Evolutionary conservation across 2,888 invertebrate species (phyloP), one percentile per base, ranked within the genome.

Genomic region (Elmis aenea): DNA sequence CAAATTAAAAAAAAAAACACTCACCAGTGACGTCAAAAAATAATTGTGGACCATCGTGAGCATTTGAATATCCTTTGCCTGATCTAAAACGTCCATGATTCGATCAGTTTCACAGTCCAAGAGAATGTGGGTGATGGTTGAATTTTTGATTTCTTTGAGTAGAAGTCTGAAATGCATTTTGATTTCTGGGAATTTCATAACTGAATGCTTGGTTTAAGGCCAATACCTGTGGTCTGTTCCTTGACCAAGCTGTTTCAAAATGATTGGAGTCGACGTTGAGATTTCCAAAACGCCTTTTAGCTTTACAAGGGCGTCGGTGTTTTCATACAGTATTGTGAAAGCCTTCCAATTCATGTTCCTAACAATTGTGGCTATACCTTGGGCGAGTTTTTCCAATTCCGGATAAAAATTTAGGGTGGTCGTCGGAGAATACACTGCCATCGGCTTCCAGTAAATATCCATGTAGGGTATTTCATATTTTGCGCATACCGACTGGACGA

Each of bases 401-500:
- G 89, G 88, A 57, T 81, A 77, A 39, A 89, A 66, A 62, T 86
- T 88, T 48, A 87, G 63, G 31, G 38, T 43, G 8, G 52, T 52
- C 24, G 44, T 28, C 2, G 47, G 42, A 10, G 44, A 32, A n/a
- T 37, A 43, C 8, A 30, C 38, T 2, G 44, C 45, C 22, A 50
- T 46, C 3, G 77, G 74, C 46, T 84, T 81, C 74, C 85, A 85
- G 43, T 79, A 77, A 1, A 80, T 81, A 54, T 87, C 79, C 35
- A 95, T 73, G 57, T 91, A 87, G 0, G 95, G 94, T 42, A 95
- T 76, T 68, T 91, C 89, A 51, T 89, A 75, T 36, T 79, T 77
- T 59, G 88, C 84, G 51, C 88, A 85, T 47, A 92, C 79, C 15
- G 89, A 87, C 60, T 89, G 83, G 5, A 91, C 80, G 56, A 90